Base-by-base conservation (phyloP, 37 sponge, comb jelly and placozoan species). In the Bolinopsis microptera region DNA sequence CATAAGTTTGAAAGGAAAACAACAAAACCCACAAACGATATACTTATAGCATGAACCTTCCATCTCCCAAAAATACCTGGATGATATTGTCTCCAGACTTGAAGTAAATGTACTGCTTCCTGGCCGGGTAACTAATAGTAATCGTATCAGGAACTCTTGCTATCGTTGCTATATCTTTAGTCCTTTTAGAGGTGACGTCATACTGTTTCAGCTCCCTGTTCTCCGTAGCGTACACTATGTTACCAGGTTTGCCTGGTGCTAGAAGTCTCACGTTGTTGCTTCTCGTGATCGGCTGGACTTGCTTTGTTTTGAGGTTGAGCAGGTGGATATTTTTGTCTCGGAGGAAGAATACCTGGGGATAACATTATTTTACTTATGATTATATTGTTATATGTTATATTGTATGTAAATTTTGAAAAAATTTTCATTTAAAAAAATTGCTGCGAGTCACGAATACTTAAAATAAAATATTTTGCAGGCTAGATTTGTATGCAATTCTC, bases 221-320 rank as follows among this genome's bases (percentile, higher is more conserved):
- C 61, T 48, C 61, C 13, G 61, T 48, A 5, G 61, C 61, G 61
- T 48, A 48, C 61, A 48, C 61, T 48, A 48, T 18, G 13, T 5
- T 48, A 5, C 61, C 61, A 5, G 61, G 61, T 48, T 48, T 48
- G 5, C 61, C 61, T 18, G 61, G 61, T 18, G 61, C 61, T 18
- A 48, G 61, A 18, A 48, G 61, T 48, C 61, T 5, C 9, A 48
- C 13, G 61, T 48, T 48, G 61, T 13, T 48, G 61, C 61, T 48
- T 13, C 9, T 48, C 5, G 61, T 48, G 61, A 48, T 48, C 61
- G 5, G 61, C 61, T 48, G 61, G 5, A 13, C 13, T 13, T 48
- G 61, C 75, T 30, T n/a, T 3, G 75, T 72, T n/a, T 72, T 72
- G n/a, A 28, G 75, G 75, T 72, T 72, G n/a, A 72, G 26, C n/a